These are phyloP conservation scores for Rhyacophila evoluta DNA, from an alignment of 2,888 invertebrate genomes.

Conservation along the genomic window DNA sequence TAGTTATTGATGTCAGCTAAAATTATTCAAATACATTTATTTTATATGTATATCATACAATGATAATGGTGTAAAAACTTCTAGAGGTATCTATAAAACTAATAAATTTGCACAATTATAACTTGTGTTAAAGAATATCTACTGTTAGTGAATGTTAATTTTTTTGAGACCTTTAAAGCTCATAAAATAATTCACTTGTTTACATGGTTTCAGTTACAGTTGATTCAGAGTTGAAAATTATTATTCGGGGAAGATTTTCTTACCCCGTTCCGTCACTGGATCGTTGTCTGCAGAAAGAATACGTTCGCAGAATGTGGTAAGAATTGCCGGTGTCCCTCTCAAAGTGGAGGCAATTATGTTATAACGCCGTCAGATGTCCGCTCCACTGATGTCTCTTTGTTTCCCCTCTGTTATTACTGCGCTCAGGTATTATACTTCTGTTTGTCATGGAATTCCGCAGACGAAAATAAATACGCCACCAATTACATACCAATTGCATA, in stretches of 20 bases:
- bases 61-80: too few species aligned
- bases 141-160: too few species aligned
- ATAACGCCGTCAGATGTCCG: slow-evolving; percentile 31
- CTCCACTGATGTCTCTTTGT: slow-evolving; percentile 20
- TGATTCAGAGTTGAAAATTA: too few species aligned
- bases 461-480: neutral
- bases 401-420: slow-evolving; percentile 10
- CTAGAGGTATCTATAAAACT: too few species aligned
- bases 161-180: too few species aligned
- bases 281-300: slow-evolving; percentile 1
- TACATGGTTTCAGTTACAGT: too few species aligned
- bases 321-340: slow-evolving; percentile 32
- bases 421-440: slow-evolving; percentile 15
- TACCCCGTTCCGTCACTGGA: neutral
- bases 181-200: too few species aligned
- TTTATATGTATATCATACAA: too few species aligned
- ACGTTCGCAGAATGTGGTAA: slow-evolving; percentile 33
- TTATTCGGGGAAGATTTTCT: neutral
- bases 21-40: too few species aligned
- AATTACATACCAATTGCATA: neutral
- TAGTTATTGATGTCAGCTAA: too few species aligned
- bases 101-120: too few species aligned
- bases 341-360: slow-evolving; percentile 47
- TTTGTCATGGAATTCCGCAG: neutral
- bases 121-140: too few species aligned